Evolutionary conservation across 2,797 vertebrate species (phyloP), one percentile per base, ranked within the genome.

Genomic region (Lacerta agilis): DNA sequence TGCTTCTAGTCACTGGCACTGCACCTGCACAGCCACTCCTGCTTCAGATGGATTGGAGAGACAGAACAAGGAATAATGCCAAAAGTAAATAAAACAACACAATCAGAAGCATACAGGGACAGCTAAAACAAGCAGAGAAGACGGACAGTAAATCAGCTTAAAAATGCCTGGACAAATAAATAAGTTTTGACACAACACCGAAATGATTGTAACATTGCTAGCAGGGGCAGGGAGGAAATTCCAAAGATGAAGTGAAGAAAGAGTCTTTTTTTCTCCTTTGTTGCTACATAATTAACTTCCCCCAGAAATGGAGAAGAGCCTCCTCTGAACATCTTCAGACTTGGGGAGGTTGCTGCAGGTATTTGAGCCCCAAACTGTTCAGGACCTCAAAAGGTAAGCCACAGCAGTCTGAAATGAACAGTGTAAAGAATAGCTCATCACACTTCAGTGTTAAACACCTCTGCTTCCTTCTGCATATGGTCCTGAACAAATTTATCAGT

Each of bases 341-440:
- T 29, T 72, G 69, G n/a, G 69, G 10, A 72, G 69, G n/a, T 9
- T 33, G 9, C 10, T n/a, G 13, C 33, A 72, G 33, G 71, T 7
- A 49, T 49, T 49, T 49, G 49, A 49, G 49, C 15, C 49, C 49
- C 49, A 71, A 5, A 9, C 4, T 71, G 69, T 71, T 71, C 11
- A n/a, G 69, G 69, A n/a, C 27, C 71, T 71, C 15, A 72, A 72
- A 72, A 36, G 15, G n/a, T 33, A 72, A 72, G 13, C 29, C n/a
- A 18, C 13, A 17, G 71, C 71, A 72, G n/a, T 94, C 85, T 87
- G n/a, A 27, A 2, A 88, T 88, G 90, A 92, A 92, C 81, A 91
- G 86, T 86, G 94, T 0, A 3, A 83, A 87, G 89, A 94, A 92
- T 0, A 92, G 81, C 87, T 94, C 85, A 72, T 85, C 66, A 91